Evolutionary conservation across 1,140 invertebrate species (phyloP).

Genomic region (Pseudomyrmex concolor): DNA sequence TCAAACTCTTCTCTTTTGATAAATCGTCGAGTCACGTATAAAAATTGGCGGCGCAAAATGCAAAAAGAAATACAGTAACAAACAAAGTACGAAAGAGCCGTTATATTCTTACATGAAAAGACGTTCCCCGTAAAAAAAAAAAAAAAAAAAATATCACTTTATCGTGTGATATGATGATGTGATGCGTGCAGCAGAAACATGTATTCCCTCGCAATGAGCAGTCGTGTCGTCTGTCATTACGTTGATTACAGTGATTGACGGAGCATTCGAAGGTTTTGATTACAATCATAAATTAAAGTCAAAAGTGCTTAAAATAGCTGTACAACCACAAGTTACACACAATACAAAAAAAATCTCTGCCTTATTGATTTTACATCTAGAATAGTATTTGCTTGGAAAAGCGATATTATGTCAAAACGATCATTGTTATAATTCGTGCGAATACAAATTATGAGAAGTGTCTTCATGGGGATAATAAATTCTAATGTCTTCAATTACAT

Average conservation of each 20-base stretch:
- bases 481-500: slow-evolving; percentile 6
- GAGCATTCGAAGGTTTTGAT: slow-evolving; percentile 13
- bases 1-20: slow-evolving; percentile 24
- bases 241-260: not conserved
- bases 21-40: slow-evolving; percentile 78
- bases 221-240: slow-evolving; percentile 2
- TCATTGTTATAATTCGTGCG: not conserved
- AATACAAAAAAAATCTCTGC: not conserved
- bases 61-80: slow-evolving; percentile 60
- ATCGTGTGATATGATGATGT: slow-evolving; percentile 57
- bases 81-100: slow-evolving; percentile 54
- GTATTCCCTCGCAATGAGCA: not conserved
- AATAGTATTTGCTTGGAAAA: not conserved
- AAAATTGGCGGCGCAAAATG: slow-evolving; percentile 76
- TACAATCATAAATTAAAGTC: slow-evolving; percentile 18
- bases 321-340: no score
- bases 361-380: slow-evolving; percentile 6
- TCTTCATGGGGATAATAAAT: not conserved
- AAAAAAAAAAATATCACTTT: slow-evolving; percentile 79
- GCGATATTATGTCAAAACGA: not conserved
- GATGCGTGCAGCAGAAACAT: slow-evolving; percentile 13
- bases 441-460: not conserved
- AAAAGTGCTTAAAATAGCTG: not conserved
- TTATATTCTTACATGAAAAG: slow-evolving; percentile 62
- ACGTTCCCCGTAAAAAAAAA: slow-evolving; percentile 66